A percentile compares a stretch with the other conserved stretches of the same genome.
Evolutionary conservation across 2,888 invertebrate genomes (phyloP).

Genomic region (Acanthosepion lycidas): DNA sequence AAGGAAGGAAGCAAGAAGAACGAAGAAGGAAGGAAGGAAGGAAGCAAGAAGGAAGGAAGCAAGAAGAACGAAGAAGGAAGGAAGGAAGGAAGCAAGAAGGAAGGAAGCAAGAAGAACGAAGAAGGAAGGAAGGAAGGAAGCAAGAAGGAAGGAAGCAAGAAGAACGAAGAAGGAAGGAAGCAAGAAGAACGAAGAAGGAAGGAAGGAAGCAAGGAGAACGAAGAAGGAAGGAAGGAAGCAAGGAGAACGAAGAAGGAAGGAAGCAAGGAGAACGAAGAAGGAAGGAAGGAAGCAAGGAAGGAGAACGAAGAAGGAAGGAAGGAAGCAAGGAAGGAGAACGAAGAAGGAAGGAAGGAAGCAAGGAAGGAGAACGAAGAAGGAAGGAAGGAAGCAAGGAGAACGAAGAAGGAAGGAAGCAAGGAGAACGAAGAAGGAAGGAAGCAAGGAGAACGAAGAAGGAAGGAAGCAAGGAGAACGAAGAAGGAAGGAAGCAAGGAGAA

Average conservation of each 20-base stretch:
- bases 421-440: neutral
- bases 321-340: neutral
- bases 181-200: neutral
- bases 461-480: neutral
- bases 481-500: neutral
- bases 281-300: neutral
- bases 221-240: neutral
- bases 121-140: neutral
- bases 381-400: neutral
- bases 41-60: neutral
- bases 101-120: neutral
- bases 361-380: neutral
- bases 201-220: neutral
- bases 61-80: neutral
- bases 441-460: neutral
- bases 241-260: neutral
- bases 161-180: neutral
- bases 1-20: no score
- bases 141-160: no score
- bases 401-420: neutral
- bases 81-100: neutral
- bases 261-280: neutral
- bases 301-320: neutral
- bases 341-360: neutral
- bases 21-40: no score